phyloP scores from a whole-genome alignment of 2,113 vertebrate species.

The Calonectris borealis region DNA sequence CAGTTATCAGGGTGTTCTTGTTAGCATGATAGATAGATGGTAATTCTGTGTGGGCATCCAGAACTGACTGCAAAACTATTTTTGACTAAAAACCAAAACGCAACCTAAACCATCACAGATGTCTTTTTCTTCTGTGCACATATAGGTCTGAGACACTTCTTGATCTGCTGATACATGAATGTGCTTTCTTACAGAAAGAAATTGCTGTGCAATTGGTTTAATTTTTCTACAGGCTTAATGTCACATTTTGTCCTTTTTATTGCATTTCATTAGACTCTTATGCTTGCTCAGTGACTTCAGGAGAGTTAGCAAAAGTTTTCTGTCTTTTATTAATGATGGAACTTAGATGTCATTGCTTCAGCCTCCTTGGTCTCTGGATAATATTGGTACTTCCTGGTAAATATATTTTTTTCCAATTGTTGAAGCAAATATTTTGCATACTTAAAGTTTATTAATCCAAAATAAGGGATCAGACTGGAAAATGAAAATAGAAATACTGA shows the following conservation, averaged over 20 bases:
- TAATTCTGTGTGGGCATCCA: background rate
- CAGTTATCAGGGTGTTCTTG: background rate
- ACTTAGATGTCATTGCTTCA: background rate
- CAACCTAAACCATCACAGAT: background rate
- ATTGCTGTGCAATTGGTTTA: background rate
- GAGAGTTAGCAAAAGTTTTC: background rate
- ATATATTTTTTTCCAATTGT: background rate
- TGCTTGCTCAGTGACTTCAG: background rate
- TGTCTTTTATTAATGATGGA: background rate
- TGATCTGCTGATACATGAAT: background rate
- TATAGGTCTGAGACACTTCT: background rate
- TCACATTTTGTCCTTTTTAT: background rate
- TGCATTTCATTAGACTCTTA: background rate
- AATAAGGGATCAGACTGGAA: background rate
- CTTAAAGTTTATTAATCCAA: background rate
- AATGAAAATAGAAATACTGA: background rate
- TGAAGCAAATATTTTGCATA: background rate
- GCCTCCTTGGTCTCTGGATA: background rate
- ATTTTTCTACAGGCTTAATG: background rate
- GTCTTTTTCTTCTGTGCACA: background rate
- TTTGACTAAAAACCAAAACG: background rate
- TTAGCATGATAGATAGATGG: background rate
- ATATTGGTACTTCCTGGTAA: background rate
- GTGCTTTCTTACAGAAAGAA: background rate
- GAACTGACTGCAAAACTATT: background rate